Base-by-base conservation (phyloP, 2,113 vertebrate genomes). In the Empidonax alnorum region DNA sequence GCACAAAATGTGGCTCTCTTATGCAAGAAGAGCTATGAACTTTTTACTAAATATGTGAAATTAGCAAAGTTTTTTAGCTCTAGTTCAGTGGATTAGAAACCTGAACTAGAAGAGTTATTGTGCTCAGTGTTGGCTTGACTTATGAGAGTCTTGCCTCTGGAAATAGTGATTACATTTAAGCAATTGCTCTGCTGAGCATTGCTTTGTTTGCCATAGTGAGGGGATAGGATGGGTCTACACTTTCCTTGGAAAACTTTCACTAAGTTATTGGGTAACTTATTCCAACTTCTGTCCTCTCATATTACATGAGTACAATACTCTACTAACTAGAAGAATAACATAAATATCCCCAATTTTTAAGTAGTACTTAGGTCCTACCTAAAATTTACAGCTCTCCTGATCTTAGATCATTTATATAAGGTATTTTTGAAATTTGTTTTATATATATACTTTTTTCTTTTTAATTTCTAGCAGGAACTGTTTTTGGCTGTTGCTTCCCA, bases 241-340 rank as follows among this genome's bases (percentile, higher is more conserved):
- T 87, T 80, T 8, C 17, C 41, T 33, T 78, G 33, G 25, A 66
- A 30, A 19, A 4, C 12, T 61, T 53, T 12, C 4, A 30, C 15
- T 16, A 9, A 24, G 35, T 22, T 65, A 6, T 44, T 4, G 1
- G 28, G 8, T 62, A 1, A 65, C 1, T 50, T 65, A 14, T 44
- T 83, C 7, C 31, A 11, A 10, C 10, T 52, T 63, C 4, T 62
- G 10, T 42, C 6, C 49, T 72, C n/a, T 56, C 15, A 0, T 10
- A 3, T n/a, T 65, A 5, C 4, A 12, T 8, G 4, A 52, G 27
- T 44, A 46, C 4, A 39, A 5, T 30, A 7, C 1, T 1, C 12
- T 47, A 39, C 21, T 37, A 37, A 10, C 18, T 24, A 25, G 27
- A 56, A 56, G 8, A 53, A 16, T 9, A n/a, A 61, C 9, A 8